Evolutionary conservation across 1,140 invertebrate species (phyloP).

Genomic region (Pristionchus pacificus): DNA sequence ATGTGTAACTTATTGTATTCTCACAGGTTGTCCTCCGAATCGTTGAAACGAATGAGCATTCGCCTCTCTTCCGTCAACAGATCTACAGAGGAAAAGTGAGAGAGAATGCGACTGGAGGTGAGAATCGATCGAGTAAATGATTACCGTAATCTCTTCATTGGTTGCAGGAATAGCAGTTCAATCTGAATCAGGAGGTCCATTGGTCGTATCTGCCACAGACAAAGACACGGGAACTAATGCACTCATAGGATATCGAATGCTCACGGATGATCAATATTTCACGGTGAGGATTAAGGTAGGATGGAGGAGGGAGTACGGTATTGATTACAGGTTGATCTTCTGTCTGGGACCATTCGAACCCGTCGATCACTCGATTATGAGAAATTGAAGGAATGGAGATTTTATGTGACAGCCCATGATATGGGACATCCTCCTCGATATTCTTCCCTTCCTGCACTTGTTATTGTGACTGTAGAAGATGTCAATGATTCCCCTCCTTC

Average conservation of each 20-base stretch:
- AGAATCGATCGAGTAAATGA: background rate
- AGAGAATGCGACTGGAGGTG: conserved; percentile 29
- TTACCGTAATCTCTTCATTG: background rate
- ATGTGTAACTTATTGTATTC: background rate
- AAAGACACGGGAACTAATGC: conserved; percentile 89
- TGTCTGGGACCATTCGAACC: conserved; percentile 35
- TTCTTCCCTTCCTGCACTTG: conserved; percentile 34
- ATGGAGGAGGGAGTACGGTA: background rate
- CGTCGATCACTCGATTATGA: conserved; percentile 34
- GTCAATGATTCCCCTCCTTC: conserved; percentile 89
- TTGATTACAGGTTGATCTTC: conserved; percentile 18
- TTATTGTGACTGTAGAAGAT: conserved; percentile 72
- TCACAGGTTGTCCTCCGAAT: conserved; percentile 71
- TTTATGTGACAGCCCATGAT: conserved; percentile 36
- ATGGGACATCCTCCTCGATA: conserved; percentile 32
- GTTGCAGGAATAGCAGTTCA: too few relatives aligned
- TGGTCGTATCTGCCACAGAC: conserved; percentile 77
- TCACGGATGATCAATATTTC: conserved; percentile 58
- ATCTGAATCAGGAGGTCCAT: too few relatives aligned
- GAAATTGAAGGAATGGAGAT: conserved; percentile 29
- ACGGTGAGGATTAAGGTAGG: conserved; percentile 10
- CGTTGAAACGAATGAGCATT: conserved; percentile 84
- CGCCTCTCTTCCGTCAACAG: conserved; percentile 71
- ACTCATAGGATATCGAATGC: conserved; percentile 84
- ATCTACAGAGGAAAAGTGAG: conserved; percentile 63